Evolutionary conservation across 2,113 vertebrate genomes (phyloP).

Genomic region (Ictalurus furcatus): DNA sequence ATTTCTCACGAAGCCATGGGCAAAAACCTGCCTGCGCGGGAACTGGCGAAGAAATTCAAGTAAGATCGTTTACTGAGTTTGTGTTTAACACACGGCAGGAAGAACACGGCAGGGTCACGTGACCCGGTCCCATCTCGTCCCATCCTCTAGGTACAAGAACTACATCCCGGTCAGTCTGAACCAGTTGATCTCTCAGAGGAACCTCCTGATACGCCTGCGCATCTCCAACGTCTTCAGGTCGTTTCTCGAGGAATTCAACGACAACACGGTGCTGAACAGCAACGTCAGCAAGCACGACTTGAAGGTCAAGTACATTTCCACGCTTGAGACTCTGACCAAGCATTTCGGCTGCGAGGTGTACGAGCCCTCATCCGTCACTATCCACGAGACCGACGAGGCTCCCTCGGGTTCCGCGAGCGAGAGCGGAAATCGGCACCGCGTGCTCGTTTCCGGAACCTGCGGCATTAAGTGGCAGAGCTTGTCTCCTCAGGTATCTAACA

Average conservation of each 20-base stretch:
- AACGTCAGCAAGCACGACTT: slow-evolving; percentile 79
- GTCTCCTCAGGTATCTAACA: slow-evolving; percentile 60
- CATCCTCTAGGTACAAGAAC: slow-evolving; percentile 64
- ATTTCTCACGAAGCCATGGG: slow-evolving; percentile 82
- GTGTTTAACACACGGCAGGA: neutral
- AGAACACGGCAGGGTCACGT: neutral
- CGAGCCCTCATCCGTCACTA: slow-evolving; percentile 73
- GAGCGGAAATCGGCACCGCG: slow-evolving; percentile 62
- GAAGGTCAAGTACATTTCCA: slow-evolving; percentile 85
- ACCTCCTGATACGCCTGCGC: slow-evolving; percentile 79
- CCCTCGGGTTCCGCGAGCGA: slow-evolving; percentile 40
- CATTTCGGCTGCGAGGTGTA: slow-evolving; percentile 78
- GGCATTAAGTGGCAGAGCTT: slow-evolving; percentile 82
- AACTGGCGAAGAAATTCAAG: slow-evolving; percentile 80
- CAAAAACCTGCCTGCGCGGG: slow-evolving; percentile 70
- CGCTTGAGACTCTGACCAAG: slow-evolving; percentile 81
- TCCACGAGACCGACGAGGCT: slow-evolving; percentile 74
- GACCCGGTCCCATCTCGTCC: neutral
- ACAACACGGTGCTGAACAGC: slow-evolving; percentile 79
- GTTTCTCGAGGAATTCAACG: slow-evolving; percentile 85
- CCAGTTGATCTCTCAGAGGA: slow-evolving; percentile 81
- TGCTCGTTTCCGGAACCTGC: slow-evolving; percentile 78
- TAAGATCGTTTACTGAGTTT: slow-evolving; percentile 41
- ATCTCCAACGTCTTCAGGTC: slow-evolving; percentile 85
- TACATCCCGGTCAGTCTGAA: slow-evolving; percentile 83